A percentile compares a stretch with the other conserved stretches of the same genome.
Conservation (phyloP, 92 coral and sea anemone genomes). For the Epizoanthus scotinus region DNA sequence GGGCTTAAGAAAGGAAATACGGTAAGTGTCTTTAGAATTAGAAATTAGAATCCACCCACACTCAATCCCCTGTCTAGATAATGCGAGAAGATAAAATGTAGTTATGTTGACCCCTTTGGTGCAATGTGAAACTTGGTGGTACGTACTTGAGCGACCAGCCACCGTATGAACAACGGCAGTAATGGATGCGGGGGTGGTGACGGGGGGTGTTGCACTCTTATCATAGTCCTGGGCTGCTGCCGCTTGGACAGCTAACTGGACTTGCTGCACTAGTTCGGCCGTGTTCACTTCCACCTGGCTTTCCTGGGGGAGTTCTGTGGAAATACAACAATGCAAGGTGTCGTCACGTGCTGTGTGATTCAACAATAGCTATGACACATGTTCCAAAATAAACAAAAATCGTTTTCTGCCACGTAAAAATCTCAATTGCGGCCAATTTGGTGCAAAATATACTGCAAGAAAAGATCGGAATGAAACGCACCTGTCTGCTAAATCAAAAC, state of each 20-base stretch:
- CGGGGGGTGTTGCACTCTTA: background rate
- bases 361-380: background rate
- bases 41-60: too few relatives aligned
- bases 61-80: too few relatives aligned
- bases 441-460: too few relatives aligned
- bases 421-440: too few relatives aligned
- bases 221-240: conserved; percentile 31
- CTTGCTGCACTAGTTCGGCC: conserved; percentile 65
- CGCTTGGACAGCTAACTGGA: conserved; percentile 65
- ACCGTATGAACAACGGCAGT: background rate
- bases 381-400: too few relatives aligned
- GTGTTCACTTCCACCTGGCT: conserved; percentile 44
- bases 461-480: too few relatives aligned
- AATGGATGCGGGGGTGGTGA: conserved; percentile 13
- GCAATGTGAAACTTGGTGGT: background rate
- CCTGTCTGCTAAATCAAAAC: too few relatives aligned
- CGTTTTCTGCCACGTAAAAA: too few relatives aligned
- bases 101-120: too few relatives aligned
- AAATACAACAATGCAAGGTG: background rate
- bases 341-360: background rate
- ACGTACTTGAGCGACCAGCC: conserved; percentile 20
- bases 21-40: too few relatives aligned
- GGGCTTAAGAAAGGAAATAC: too few relatives aligned
- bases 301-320: conserved; percentile 17
- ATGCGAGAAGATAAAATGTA: too few relatives aligned